A percentile compares a stretch with the other conserved stretches of the same genome.
Evolutionary conservation across 2,888 invertebrate species (phyloP).

Genomic region (Drosophila limbata): DNA sequence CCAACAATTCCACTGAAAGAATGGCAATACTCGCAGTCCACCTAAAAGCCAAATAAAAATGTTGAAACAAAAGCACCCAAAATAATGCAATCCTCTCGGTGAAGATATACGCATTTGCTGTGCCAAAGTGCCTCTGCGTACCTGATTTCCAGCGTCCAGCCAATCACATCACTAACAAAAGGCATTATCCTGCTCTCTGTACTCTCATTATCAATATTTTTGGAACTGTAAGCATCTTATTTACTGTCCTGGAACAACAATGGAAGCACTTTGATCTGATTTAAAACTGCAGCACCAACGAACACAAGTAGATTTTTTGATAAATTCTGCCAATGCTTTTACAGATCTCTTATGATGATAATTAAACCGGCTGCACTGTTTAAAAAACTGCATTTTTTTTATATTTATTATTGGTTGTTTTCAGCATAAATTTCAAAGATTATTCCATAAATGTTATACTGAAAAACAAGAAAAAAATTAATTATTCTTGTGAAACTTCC

Average conservation of each 20-base stretch:
- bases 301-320: not conserved
- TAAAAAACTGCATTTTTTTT: no score
- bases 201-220: not conserved
- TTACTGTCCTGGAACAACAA: slow-evolving; percentile 1
- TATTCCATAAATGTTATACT: no score
- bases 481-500: no score
- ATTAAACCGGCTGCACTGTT: no score
- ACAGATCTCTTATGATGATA: not conserved
- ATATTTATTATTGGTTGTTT: no score
- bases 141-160: slow-evolving; percentile 20
- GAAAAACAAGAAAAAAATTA: no score
- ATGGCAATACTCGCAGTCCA: slow-evolving; percentile 15
- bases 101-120: slow-evolving; percentile 8
- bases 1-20: slow-evolving; percentile 12
- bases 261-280: not conserved
- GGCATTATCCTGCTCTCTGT: slow-evolving; percentile 28
- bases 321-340: not conserved
- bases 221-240: not conserved
- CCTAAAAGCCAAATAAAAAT: slow-evolving; percentile 51
- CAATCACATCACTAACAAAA: slow-evolving; percentile 25
- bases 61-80: slow-evolving; percentile 64
- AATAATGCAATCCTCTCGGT: slow-evolving; percentile 38
- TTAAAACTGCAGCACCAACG: not conserved
- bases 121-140: slow-evolving; percentile 22
- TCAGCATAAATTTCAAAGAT: no score